Evolutionary conservation across 2,113 vertebrate genomes (phyloP), one percentile per base, ranked within the genome.

Genomic region (Chaetorhynchus papuensis): DNA sequence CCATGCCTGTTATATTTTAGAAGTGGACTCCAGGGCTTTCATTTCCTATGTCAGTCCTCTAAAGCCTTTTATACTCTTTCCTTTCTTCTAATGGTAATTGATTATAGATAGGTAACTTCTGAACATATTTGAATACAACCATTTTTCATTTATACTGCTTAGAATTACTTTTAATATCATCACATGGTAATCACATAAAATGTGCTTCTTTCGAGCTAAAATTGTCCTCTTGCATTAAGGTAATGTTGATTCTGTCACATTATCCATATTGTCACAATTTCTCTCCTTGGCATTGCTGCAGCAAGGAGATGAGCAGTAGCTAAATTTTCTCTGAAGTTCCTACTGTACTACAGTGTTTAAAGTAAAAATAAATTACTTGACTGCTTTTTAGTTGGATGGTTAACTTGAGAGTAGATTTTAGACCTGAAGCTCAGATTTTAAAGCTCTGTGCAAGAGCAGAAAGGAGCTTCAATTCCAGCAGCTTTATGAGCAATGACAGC

Each of bases 401-500:
- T 94, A 83, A 72, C 70, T 88, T 93, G 54, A 63, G 91, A 82
- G 61, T 91, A 44, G 39, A 31, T 39, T 83, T 85, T 79, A 54
- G 63, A 92, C 41, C 52, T 24, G n/a, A 90, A 88, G 72, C 88
- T 93, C 35, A 13, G 27, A 64, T 84, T 91, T 89, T 69, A 60
- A 83, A 94, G 61, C 68, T 56, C 60, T 90, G 56, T 90, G 23
- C 72, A 66, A 47, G 74, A 90, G 47, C 77, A 77, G 64, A 59
- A 91, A 83, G 44, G 15, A 65, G 28, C 74, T 92, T 97, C 87
- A 96, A 7, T 33, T 91, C 83, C 60, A 89, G 15, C 65, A 75
- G 65, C 54, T 71, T 96, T 84, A 97, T 92, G 54, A 87, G 65
- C 79, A 80, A 3, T 91, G 95, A 95, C 93, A 94, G 90, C 79